Evolutionary conservation across 2,888 invertebrate genomes (phyloP), one percentile per base, ranked within the genome.

Genomic region (Panorpa germanica): DNA sequence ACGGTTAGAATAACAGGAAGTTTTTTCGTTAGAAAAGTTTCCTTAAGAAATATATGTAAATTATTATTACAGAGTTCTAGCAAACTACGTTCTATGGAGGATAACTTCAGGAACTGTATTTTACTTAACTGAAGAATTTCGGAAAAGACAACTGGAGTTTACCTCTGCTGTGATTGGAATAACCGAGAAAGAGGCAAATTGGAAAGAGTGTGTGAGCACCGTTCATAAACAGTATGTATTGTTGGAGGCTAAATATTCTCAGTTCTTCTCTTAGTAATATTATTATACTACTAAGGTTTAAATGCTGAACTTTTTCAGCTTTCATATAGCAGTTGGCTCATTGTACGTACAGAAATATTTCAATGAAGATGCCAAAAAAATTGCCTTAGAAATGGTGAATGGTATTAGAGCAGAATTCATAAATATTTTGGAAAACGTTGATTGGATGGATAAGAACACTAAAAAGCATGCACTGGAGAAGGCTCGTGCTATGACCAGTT

Each of bases 381-480:
- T 45, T 29, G 53, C 53, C 12, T 34, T 50, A 28, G 50, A 52
- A 30, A 51, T 56, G 50, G 54, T 56, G 4, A 36, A 40, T 16
- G 55, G 58, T 38, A 55, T 63, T 31, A 44, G 55, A 30, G 46
- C 52, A 7, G 72, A 82, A 39, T 85, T 90, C 56, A 63, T 68
- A 31, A 66, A 74, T 40, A 80, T 83, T 19, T 49, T 83, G 34
- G 57, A 62, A 13, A 60, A 67, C 31, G 70, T 83, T 7, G 75
- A 77, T 15, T 88, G 86, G 86, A 86, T 88, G 86, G 86, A 86
- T 45, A 65, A 69, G 1, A 53, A 59, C 35, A 86, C 88, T 2
- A 68, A 68, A 15, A 51, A 56, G 33, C 67, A 66, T 28, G 81
- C 80, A 1, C 47, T 76, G 33, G 69, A 75, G 30, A 82, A 82